phyloP scores from a whole-genome alignment of 2,113 vertebrate genomes.

The Mustela lutreola region DNA sequence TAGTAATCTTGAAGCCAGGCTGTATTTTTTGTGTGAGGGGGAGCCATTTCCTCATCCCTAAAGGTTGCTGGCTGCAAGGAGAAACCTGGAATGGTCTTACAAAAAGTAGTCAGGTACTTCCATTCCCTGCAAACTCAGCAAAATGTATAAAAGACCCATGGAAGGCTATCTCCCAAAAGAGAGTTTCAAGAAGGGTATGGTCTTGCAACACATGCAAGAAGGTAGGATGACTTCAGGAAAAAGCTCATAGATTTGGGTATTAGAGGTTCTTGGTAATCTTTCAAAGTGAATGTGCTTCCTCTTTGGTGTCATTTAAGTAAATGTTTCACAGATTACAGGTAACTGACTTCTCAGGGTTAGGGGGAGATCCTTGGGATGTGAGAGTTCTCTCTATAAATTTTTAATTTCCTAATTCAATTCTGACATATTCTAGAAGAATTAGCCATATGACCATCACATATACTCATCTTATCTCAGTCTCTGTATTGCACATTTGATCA shows the following conservation, averaged over 20 bases:
- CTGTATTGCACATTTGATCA: neutral
- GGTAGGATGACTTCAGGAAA: neutral
- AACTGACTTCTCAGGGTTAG: neutral
- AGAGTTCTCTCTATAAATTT: neutral
- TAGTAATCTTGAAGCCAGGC: neutral
- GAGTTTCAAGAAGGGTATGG: neutral
- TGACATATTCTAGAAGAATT: neutral
- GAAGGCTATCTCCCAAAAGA: neutral
- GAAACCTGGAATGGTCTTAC: neutral
- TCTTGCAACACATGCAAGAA: neutral
- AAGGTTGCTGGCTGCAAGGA: neutral
- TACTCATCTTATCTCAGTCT: neutral
- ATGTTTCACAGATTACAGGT: neutral
- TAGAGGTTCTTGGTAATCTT: neutral
- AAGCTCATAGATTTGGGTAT: neutral
- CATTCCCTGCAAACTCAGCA: neutral
- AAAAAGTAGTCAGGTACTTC: neutral
- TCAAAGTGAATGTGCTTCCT: neutral
- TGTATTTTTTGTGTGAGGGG: neutral
- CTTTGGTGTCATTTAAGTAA: neutral
- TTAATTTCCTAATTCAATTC: neutral
- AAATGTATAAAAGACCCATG: neutral
- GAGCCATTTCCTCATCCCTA: neutral
- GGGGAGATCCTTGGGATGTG: neutral
- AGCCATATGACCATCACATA: neutral